Base-by-base conservation (phyloP, 1,140 invertebrate species). In the Drosophila rufa region DNA sequence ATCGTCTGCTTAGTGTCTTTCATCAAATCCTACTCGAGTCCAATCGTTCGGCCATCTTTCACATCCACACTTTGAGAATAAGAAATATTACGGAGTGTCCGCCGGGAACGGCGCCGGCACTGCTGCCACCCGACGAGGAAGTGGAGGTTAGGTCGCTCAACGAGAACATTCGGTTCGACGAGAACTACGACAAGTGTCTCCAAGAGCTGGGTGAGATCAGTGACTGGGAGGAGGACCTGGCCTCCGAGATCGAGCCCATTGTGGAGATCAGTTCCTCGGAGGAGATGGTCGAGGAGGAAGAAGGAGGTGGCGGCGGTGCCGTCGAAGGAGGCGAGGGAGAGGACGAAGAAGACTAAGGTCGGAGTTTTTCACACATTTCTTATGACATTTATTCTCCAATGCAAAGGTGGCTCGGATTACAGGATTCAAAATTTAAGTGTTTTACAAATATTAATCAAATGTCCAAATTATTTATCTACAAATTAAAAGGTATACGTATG, bases 241-340 rank as follows among this genome's bases (percentile, higher is more conserved):
- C 81, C n/a, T 90, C 85, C 0, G 86, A 91, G 38, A 85, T 90
- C 36, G 86, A 90, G 12, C 85, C 85, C 6, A 90, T 90, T 36
- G 71, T 76, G 46, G 85, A 90, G 71, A 48, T 90, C 14, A 90
- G 85, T 56, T 85, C 85, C 3, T 90, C 85, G 22, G 86, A 91
- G 42, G 86, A 85, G 61, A 90, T 90, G 81, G 85, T 90, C 58
- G 85, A 90, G 22, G 85, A 90, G 68, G 85, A 90, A 36, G 85
- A 90, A 36, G 85, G 85, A 51, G 85, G 81, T 17, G 85, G 75
- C 11, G 81, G 47, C 5, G 79, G 45, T 6, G 56, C 43, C 4
- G 70, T 46, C 12, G 85, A 68, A 15, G 86, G 43, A 11, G 84
- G 64, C 33, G 84, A 74, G n/a, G 85, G 75, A 9, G 81, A 83